These are phyloP conservation scores for Trachymyrmex septentrionalis DNA, from an alignment of 1,140 invertebrate species.

Conservation along the genomic window DNA sequence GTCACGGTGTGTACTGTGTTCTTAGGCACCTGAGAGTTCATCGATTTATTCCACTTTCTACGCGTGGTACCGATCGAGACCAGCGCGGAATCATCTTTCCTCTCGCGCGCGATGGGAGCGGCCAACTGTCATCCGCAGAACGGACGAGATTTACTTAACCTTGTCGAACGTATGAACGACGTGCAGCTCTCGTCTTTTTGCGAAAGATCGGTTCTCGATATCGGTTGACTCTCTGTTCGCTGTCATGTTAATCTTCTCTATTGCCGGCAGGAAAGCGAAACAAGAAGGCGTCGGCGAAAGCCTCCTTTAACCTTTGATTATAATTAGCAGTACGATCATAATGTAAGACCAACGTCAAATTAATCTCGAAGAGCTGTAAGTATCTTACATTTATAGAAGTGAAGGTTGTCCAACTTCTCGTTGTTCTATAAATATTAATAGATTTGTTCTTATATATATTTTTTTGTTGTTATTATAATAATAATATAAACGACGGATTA, in stretches of 20 bases:
- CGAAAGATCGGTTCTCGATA: slow-evolving; percentile 36
- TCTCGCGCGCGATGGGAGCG: slow-evolving; percentile 51
- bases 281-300: background rate
- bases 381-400: background rate
- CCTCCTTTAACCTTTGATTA: background rate
- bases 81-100: slow-evolving; percentile 33
- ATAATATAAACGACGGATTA: too few relatives aligned
- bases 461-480: background rate
- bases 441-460: background rate
- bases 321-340: slow-evolving; percentile 20
- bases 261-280: slow-evolving; percentile 8
- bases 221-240: slow-evolving; percentile 47
- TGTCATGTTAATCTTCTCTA: slow-evolving; percentile 45
- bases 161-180: slow-evolving; percentile 27
- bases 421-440: background rate
- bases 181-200: slow-evolving; percentile 23
- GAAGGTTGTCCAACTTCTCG: background rate
- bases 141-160: slow-evolving; percentile 51
- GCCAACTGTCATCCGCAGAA: slow-evolving; percentile 26
- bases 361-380: background rate
- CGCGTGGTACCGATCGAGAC: slow-evolving; percentile 9
- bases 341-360: slow-evolving; percentile 29
- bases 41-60: slow-evolving; percentile 76
- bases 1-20: slow-evolving; percentile 41
- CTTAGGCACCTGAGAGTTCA: slow-evolving; percentile 30